Conservation (phyloP, 2,797 vertebrate genomes). For the Lycodopsis pacificus region DNA sequence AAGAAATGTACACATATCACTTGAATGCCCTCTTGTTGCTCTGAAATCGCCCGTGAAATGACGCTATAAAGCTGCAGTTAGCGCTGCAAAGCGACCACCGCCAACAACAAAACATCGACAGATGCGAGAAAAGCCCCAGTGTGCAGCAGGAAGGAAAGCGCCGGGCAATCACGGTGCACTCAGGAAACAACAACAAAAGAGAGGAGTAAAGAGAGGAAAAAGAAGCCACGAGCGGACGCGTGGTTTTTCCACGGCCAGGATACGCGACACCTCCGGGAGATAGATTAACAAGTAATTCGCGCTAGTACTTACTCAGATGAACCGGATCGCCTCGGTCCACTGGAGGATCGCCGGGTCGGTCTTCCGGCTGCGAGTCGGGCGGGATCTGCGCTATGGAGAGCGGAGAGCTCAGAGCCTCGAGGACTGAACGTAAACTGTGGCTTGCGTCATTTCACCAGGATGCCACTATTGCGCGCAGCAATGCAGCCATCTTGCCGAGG, state of each 20-base stretch:
- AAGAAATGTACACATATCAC: not conserved
- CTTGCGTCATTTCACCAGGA: constrained; percentile 83
- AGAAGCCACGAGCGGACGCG: constrained; percentile 28
- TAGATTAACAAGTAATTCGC: constrained; percentile 7
- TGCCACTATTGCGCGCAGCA: constrained; percentile 75
- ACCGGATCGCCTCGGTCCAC: constrained; percentile 83
- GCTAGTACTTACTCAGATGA: constrained; percentile 81
- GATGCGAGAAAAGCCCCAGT: constrained; percentile 41
- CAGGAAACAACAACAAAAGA: constrained; percentile 81
- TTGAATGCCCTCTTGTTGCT: not conserved
- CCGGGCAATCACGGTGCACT: constrained; percentile 64
- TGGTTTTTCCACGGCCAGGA: not conserved
- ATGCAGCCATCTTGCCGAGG: constrained; percentile 84
- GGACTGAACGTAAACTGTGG: constrained; percentile 77
- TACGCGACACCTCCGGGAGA: constrained; percentile 42
- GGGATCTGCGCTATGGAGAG: constrained; percentile 77
- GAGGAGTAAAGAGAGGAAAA: constrained; percentile 39
- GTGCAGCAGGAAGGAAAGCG: constrained; percentile 61
- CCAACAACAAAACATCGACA: constrained; percentile 37
- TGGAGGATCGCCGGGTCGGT: constrained; percentile 61
- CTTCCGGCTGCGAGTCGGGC: constrained; percentile 75
- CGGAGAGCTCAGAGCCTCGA: constrained; percentile 70
- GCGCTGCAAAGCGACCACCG: not conserved
- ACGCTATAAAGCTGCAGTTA: not conserved
- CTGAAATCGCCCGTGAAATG: not conserved